Conservation (phyloP, 2,797 vertebrate genomes). For the Vireo griseus region DNA sequence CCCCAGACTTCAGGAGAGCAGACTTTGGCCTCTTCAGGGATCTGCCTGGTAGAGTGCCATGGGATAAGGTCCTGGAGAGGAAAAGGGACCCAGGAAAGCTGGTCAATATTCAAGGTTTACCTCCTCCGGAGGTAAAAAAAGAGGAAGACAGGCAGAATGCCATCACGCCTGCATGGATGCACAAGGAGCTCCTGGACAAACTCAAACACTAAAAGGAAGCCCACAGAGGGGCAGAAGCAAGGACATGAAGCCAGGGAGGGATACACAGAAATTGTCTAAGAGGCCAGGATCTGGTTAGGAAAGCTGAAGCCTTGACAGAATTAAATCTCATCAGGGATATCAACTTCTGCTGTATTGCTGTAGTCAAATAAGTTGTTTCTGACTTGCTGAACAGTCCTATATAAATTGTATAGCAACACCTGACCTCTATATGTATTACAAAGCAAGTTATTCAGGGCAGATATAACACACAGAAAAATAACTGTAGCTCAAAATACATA, state of each 20-base stretch:
- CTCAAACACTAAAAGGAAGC: neutral
- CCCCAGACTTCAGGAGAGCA: neutral
- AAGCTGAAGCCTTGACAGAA: neutral
- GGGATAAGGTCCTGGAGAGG: neutral
- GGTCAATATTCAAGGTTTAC: accelerated
- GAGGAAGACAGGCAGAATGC: neutral
- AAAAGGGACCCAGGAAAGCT: neutral
- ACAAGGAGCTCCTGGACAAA: neutral
- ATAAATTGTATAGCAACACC: neutral
- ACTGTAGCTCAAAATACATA: neutral
- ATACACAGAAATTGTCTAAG: neutral
- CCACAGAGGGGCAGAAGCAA: neutral
- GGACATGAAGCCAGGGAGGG: neutral
- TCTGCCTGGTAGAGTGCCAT: neutral
- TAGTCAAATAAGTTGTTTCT: neutral
- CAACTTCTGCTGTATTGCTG: neutral
- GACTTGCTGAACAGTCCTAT: neutral
- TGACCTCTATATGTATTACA: neutral
- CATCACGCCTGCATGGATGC: neutral
- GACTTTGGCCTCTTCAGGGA: neutral
- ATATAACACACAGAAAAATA: neutral
- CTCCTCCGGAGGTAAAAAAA: neutral
- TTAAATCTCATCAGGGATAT: neutral
- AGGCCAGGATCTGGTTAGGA: neutral
- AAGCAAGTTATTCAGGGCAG: neutral